phyloP scores from a whole-genome alignment of 2,888 invertebrate species.

The Dryobotodes eremita region DNA sequence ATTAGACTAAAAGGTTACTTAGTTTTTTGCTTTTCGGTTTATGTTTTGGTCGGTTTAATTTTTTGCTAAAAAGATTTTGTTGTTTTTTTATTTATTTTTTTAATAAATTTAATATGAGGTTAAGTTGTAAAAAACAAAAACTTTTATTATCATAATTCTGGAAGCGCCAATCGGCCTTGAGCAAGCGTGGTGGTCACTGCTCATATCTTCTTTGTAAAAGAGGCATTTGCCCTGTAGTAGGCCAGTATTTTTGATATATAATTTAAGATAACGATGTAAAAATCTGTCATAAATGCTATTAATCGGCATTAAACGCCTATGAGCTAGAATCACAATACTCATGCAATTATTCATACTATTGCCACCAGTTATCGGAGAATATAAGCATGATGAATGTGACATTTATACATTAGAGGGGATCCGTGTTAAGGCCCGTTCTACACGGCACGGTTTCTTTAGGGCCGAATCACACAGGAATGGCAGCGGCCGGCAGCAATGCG shows the following conservation, averaged over 20 bases:
- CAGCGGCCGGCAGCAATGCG: no score
- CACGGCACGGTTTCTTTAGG: not conserved
- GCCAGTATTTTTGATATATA: no score
- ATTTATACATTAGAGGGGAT: slow-evolving; percentile 14
- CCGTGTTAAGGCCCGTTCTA: not conserved
- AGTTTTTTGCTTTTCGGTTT: no score
- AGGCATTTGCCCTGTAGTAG: not conserved
- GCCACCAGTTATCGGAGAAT: slow-evolving; percentile 9
- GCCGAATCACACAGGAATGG: no score
- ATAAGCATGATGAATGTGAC: slow-evolving; percentile 45
- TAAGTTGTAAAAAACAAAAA: no score
- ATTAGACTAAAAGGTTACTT: no score
- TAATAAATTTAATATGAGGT: no score
- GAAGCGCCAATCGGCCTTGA: not conserved
- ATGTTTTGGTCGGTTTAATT: no score
- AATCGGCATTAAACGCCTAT: not conserved
- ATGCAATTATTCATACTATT: slow-evolving; percentile 20
- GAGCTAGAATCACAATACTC: slow-evolving; percentile 10
- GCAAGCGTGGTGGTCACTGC: not conserved
- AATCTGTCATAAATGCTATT: no score
- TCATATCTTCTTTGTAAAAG: not conserved
- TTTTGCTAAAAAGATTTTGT: no score
- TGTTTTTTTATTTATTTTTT: no score
- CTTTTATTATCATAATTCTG: not conserved
- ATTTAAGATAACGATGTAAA: no score